Evolutionary conservation across 1,140 invertebrate species (phyloP), one percentile per base, ranked within the genome.

Genomic region (Aphelinus atriplicis): DNA sequence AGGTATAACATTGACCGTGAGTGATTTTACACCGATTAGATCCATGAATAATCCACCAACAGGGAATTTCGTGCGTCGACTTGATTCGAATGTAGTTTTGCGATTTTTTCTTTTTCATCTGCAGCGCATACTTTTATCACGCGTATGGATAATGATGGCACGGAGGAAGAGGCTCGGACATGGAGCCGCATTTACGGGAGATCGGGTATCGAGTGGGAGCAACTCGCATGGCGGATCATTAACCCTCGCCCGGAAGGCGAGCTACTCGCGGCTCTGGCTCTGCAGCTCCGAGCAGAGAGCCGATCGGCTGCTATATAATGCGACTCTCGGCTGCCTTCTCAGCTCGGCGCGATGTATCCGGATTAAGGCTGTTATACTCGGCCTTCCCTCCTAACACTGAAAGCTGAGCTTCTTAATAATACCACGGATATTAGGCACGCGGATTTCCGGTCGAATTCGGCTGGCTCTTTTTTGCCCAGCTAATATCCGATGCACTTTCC

Each of bases 401-500:
- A 75, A 69, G 57, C 66, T 5, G 73, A 75, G 73, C 73, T 75
- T 75, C 62, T 75, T 64, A 48, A 58, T 64, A 64, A 70, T n/a
- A 26, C 58, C 58, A 47, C 61, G 9, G 63, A 63, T 50, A 73
- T 67, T 73, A 73, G 43, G 61, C 45, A 58, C 10, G 9, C n/a
- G 60, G 58, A 70, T 69, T 69, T 75, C 73, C 73, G 66, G 58
- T 68, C 7, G 57, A 43, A 9, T 55, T 64, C 50, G 48, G 43
- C n/a, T 55, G 7, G 10, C 3, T 63, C 7, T 63, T 63, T 63
- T 63, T 48, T 58, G 9, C 43, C 58, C 6, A 26, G 26, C 26
- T 26, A 26, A 26, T 26, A 26, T 26, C 26, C 26, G 26, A 26
- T 26, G 26, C 26, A 26, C 26, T 26, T 26, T 63, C 58, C 53